phyloP scores from a whole-genome alignment of 2,888 invertebrate species.

The Lasioglossum zephyrum region DNA sequence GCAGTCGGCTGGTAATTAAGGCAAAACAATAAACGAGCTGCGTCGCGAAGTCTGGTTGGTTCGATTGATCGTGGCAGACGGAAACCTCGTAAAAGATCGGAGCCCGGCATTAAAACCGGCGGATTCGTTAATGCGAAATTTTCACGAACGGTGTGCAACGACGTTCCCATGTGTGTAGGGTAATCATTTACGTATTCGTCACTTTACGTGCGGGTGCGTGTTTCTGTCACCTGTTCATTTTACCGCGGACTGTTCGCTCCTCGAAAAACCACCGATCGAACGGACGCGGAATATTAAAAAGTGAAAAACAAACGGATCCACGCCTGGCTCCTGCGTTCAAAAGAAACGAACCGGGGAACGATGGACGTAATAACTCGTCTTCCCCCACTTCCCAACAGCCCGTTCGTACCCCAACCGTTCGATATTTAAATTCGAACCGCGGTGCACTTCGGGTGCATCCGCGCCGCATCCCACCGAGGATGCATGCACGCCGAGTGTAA shows the following conservation, averaged over 20 bases:
- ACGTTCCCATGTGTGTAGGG: too few species aligned
- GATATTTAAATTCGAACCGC: constrained; percentile 66
- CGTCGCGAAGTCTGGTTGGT: neutral
- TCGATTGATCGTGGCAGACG: neutral
- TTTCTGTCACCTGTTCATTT: neutral
- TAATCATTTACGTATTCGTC: too few species aligned
- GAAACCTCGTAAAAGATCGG: neutral
- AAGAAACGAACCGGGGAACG: constrained; percentile 24
- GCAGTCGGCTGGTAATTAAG: neutral
- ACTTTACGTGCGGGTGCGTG: neutral
- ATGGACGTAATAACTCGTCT: constrained; percentile 63
- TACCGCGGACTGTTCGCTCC: neutral
- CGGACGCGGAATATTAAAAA: constrained; percentile 50
- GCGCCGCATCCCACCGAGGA: constrained; percentile 15
- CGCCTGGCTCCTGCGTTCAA: constrained; percentile 2
- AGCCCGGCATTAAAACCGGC: neutral
- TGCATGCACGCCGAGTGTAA: constrained; percentile 28
- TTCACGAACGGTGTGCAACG: neutral
- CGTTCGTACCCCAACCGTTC: constrained; percentile 27
- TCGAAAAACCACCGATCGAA: constrained; percentile 19
- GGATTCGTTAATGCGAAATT: neutral
- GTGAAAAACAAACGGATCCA: constrained; percentile 13
- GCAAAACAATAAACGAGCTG: neutral
- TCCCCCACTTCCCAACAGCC: too few species aligned
- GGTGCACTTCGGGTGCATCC: constrained; percentile 34